Conservation (phyloP, 2,113 vertebrate species). For the Lamprotornis superbus region DNA sequence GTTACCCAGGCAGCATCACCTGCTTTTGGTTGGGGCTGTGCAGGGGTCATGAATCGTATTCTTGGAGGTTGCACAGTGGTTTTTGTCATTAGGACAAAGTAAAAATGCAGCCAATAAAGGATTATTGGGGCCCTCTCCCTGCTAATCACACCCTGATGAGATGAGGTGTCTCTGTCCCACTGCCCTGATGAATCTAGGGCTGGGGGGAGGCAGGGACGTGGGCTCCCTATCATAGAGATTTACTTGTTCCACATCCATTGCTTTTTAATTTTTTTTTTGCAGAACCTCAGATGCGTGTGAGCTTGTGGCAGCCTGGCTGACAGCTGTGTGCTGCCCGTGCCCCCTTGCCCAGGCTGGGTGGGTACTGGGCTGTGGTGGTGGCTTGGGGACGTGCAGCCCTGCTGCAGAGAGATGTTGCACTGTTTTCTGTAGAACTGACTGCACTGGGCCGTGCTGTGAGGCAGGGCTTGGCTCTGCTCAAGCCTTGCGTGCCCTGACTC, state of each 20-base stretch:
- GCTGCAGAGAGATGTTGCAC: not conserved
- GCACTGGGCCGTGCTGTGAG: not conserved
- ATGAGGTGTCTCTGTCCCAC: not conserved
- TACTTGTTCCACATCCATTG: not conserved
- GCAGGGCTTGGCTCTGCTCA: not conserved
- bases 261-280: not conserved
- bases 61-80: rapidly evolving
- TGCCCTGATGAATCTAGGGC: not conserved
- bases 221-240: not conserved
- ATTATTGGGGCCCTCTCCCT: not conserved
- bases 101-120: not conserved
- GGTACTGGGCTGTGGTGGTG: rapidly evolving
- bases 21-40: not conserved
- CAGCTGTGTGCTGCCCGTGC: not conserved
- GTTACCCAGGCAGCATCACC: not conserved
- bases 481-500: not conserved
- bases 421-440: not conserved
- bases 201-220: not conserved
- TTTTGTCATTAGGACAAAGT: not conserved
- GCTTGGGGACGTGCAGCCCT: rapidly evolving
- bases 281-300: rapidly evolving
- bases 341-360: not conserved
- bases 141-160: not conserved
- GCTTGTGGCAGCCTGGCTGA: not conserved
- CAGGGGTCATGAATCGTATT: rapidly evolving